Percentiles rank a stretch among this genome's conserved stretches.
These are phyloP conservation scores for Arizona elegans DNA, from an alignment of 2,113 vertebrate species.

Conservation along the genomic window DNA sequence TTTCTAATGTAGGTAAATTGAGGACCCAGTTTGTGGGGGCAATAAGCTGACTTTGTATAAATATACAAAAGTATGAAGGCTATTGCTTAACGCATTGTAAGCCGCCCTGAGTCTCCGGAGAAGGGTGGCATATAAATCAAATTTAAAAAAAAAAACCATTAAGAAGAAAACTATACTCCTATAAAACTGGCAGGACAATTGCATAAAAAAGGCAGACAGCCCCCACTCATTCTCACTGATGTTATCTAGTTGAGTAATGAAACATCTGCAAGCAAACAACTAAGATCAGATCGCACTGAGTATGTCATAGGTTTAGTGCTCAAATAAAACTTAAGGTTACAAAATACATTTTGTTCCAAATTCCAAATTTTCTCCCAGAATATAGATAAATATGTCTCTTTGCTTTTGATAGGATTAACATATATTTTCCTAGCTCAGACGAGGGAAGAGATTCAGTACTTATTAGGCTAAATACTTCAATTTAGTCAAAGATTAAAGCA, in stretches of 20 bases:
- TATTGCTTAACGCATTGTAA: no score
- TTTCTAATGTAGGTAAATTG: no score
- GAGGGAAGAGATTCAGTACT: constrained; percentile 12
- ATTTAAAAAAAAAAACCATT: background rate
- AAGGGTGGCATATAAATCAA: no score
- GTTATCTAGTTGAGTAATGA: background rate
- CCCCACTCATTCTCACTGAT: background rate
- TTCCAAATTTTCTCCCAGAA: constrained; percentile 3
- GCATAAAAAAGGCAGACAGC: background rate
- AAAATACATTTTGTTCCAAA: background rate
- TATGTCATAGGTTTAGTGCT: background rate
- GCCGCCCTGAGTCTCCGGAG: no score
- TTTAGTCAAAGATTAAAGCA: constrained; percentile 15
- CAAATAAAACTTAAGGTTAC: background rate
- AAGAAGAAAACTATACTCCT: background rate
- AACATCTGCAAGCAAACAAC: background rate
- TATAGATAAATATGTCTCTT: constrained; percentile 20
- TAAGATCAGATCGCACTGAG: background rate
- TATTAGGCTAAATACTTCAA: constrained; percentile 1
- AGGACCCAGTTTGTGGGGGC: no score
- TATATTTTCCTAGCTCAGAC: constrained; percentile 2
- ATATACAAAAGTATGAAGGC: no score
- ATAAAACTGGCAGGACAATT: background rate
- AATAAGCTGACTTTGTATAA: no score
- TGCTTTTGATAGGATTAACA: constrained; percentile 41